These are phyloP conservation scores for Irena cyanogastra DNA, from an alignment of 2,113 vertebrate genomes.

Conservation along the genomic window DNA sequence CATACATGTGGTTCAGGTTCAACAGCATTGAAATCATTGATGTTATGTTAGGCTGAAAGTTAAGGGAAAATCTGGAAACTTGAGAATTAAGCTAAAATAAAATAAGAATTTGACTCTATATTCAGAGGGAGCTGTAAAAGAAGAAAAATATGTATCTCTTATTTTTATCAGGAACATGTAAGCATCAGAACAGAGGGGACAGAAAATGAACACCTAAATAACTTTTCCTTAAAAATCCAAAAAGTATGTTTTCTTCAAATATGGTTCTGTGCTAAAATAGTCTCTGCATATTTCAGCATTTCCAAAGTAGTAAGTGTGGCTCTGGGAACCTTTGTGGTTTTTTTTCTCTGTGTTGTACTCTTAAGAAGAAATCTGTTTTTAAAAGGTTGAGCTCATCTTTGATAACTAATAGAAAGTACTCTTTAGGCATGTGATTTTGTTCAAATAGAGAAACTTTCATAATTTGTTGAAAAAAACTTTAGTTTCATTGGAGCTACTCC, in stretches of 20 bases:
- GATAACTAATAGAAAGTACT: neutral
- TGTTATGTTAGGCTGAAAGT: neutral
- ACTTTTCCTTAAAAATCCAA: neutral
- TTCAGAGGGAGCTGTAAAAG: neutral
- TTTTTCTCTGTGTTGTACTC: neutral
- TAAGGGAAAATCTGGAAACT: neutral
- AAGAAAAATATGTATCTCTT: neutral
- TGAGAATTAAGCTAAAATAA: neutral
- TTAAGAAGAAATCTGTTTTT: neutral
- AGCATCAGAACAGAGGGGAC: neutral
- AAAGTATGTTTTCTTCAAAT: neutral
- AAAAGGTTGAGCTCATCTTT: neutral
- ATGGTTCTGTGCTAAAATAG: rapidly evolving
- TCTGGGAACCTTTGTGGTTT: neutral
- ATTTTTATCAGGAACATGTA: neutral
- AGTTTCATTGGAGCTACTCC: neutral
- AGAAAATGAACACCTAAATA: neutral
- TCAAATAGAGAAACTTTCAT: neutral
- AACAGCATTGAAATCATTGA: neutral
- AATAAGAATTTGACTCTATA: neutral
- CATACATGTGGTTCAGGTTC: neutral
- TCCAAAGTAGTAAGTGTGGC: neutral
- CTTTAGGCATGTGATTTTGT: neutral
- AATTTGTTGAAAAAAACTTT: neutral
- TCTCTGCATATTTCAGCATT: neutral